phyloP scores from a whole-genome alignment of 2,888 invertebrate genomes.

The Erebia ligea region DNA sequence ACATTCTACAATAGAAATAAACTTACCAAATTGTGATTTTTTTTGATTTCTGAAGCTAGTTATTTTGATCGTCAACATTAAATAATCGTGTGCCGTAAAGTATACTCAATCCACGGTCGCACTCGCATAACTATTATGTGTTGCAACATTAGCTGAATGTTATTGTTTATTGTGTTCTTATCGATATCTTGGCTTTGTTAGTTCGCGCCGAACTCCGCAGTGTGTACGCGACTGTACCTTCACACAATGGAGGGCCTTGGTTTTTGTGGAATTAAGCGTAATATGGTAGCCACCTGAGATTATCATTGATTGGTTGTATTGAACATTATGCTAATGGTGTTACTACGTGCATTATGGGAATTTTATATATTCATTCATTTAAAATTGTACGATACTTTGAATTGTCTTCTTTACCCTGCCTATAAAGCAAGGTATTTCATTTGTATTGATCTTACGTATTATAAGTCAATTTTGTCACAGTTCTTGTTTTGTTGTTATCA shows the following conservation, averaged over 20 bases:
- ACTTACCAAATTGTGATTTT: no score
- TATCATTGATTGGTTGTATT: slow-evolving; percentile 39
- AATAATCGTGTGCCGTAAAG: slow-evolving; percentile 47
- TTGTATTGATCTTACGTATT: no score
- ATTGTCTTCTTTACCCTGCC: not conserved
- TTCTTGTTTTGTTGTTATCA: no score
- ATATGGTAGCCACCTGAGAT: slow-evolving; percentile 47
- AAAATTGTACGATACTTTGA: not conserved
- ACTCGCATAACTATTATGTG: slow-evolving; percentile 62
- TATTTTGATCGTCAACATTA: not conserved
- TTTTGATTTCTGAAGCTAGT: no score
- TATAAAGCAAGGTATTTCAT: not conserved
- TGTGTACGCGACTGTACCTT: slow-evolving; percentile 29
- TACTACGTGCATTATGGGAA: slow-evolving; percentile 22
- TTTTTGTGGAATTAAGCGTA: slow-evolving; percentile 65
- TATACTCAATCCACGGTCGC: slow-evolving; percentile 60
- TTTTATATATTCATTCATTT: not conserved
- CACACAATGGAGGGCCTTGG: slow-evolving; percentile 70
- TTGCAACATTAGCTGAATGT: slow-evolving; percentile 71
- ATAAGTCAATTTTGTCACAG: no score
- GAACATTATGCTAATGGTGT: slow-evolving; percentile 33
- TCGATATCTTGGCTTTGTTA: slow-evolving; percentile 72
- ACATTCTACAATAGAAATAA: no score
- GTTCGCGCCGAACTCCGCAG: slow-evolving; percentile 56
- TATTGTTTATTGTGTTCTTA: slow-evolving; percentile 83